A percentile compares a stretch with the other conserved stretches of the same genome.
phyloP scores from a whole-genome alignment of 92 coral and sea anemone species.

The Meandrina meandrites region DNA sequence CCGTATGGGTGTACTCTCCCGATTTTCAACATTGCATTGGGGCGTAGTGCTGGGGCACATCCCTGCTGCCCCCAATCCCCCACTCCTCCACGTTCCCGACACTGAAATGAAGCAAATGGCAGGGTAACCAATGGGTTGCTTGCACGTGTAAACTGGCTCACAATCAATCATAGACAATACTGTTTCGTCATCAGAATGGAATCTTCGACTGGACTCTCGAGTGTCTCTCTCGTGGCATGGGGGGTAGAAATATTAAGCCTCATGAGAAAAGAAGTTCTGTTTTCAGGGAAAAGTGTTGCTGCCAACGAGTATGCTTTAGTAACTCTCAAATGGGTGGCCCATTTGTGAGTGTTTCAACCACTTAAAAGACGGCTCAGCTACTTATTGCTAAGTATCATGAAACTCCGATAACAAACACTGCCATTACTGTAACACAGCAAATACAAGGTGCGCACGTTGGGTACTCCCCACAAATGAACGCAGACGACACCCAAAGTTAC shows the following conservation, averaged over 20 bases:
- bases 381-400: background rate
- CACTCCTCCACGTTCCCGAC: no score
- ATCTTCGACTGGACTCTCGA: background rate
- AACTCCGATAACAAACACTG: background rate
- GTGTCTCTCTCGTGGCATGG: background rate
- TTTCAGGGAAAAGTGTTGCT: background rate
- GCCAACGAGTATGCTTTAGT: background rate
- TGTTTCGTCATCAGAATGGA: background rate
- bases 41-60: no score
- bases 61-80: no score
- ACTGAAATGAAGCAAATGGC: no score
- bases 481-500: no score
- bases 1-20: no score
- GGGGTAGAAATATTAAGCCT: background rate
- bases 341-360: background rate
- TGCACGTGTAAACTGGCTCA: no score
- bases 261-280: background rate
- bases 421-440: background rate
- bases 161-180: no score
- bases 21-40: no score
- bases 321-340: background rate
- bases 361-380: no score
- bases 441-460: background rate
- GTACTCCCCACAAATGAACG: background rate
- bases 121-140: no score